A percentile compares a stretch with the other conserved stretches of the same genome.
Evolutionary conservation across 2,888 invertebrate species (phyloP).

Genomic region (Serripes groenlandicus): DNA sequence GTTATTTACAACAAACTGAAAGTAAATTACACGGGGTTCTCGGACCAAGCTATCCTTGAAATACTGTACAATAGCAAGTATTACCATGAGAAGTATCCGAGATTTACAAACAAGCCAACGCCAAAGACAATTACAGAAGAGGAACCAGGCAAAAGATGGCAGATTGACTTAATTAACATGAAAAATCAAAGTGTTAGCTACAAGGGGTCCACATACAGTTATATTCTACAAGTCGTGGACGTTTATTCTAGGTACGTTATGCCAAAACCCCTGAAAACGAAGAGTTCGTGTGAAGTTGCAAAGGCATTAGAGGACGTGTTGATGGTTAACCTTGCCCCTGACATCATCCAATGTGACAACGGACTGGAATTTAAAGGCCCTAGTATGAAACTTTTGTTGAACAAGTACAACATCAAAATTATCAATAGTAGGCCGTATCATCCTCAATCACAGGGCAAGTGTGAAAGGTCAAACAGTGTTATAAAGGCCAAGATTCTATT

Average conservation of each 20-base stretch:
- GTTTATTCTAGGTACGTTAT: constrained; percentile 39
- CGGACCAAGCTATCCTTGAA: too few relatives aligned
- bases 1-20: too few relatives aligned
- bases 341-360: constrained; percentile 37
- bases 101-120: too few relatives aligned
- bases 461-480: constrained; percentile 17
- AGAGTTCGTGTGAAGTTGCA: constrained; percentile 17
- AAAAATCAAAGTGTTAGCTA: not conserved
- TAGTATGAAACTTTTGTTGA: constrained; percentile 2
- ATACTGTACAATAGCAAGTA: too few relatives aligned
- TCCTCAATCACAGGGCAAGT: constrained; percentile 34
- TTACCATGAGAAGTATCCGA: too few relatives aligned
- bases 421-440: constrained; percentile 30
- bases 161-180: not conserved
- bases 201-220: constrained; percentile 8
- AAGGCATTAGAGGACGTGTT: constrained; percentile 20
- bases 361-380: constrained; percentile 31
- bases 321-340: constrained; percentile 16
- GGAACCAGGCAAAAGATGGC: too few relatives aligned
- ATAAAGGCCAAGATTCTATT: constrained; percentile 16
- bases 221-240: constrained; percentile 43
- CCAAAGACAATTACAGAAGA: too few relatives aligned
- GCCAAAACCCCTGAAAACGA: constrained; percentile 31
- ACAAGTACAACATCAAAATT: constrained; percentile 23
- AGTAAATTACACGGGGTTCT: too few relatives aligned